Evolutionary conservation across 2,797 vertebrate species (phyloP).

Genomic region (Dromococcyx pavoninus): DNA sequence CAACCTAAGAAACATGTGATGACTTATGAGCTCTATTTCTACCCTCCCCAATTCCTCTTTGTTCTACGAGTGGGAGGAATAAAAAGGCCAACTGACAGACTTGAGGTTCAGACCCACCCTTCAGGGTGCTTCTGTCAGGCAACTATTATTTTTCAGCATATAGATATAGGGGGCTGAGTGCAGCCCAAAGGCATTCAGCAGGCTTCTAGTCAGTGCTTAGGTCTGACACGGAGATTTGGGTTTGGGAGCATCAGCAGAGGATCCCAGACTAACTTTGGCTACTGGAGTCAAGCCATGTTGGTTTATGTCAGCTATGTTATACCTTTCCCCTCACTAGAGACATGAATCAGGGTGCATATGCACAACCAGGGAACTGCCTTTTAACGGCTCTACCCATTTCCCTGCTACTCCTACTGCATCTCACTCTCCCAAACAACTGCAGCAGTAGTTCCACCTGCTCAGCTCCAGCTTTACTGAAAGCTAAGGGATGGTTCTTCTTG

Average conservation of each 20-base stretch:
- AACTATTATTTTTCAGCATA: background rate
- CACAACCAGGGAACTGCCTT: background rate
- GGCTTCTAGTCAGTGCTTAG: background rate
- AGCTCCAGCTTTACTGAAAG: background rate
- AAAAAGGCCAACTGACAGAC: background rate
- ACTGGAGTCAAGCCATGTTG: background rate
- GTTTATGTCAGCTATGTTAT: background rate
- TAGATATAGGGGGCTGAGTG: background rate
- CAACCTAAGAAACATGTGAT: background rate
- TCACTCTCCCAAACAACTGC: background rate
- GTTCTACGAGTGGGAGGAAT: background rate
- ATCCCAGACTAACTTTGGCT: background rate
- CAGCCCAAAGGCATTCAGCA: background rate
- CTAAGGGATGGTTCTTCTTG: background rate
- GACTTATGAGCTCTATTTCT: background rate
- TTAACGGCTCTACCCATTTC: background rate
- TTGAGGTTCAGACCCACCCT: background rate
- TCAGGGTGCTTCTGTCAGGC: background rate
- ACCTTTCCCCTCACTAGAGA: background rate
- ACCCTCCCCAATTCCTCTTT: background rate
- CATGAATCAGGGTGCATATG: fast-evolving
- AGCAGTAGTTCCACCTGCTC: background rate
- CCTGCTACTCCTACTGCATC: background rate
- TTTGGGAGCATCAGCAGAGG: background rate
- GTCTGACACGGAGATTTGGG: background rate